Evolutionary conservation across 2,888 invertebrate genomes (phyloP).

Genomic region (Lacanobia oleracea): DNA sequence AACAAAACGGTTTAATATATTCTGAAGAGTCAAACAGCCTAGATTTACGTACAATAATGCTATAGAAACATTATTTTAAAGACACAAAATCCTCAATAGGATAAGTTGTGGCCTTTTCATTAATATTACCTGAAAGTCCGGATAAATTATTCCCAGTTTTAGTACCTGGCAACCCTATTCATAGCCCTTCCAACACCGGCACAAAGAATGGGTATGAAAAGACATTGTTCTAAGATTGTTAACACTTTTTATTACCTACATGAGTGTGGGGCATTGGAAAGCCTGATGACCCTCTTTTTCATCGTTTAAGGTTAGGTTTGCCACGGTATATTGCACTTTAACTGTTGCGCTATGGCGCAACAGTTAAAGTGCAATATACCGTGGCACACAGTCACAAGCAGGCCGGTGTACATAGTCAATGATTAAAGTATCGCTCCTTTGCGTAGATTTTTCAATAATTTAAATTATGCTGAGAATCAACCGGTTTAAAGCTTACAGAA

Average conservation of each 20-base stretch:
- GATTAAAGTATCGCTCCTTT: background rate
- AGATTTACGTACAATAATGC: too few relatives aligned
- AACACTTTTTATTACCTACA: conserved; percentile 2
- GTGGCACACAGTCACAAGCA: too few relatives aligned
- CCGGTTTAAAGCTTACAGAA: background rate
- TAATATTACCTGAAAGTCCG: too few relatives aligned
- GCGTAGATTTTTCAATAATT: background rate
- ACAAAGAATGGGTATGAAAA: conserved; percentile 9
- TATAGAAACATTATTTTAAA: too few relatives aligned
- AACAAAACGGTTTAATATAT: too few relatives aligned
- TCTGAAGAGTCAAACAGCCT: too few relatives aligned
- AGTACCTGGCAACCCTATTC: too few relatives aligned
- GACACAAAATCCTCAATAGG: too few relatives aligned
- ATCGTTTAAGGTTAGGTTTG: background rate
- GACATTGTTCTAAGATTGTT: background rate
- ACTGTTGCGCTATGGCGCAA: rapidly evolving
- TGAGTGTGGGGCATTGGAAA: conserved; percentile 11
- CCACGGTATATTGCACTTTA: background rate
- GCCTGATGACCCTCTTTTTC: background rate
- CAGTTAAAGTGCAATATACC: too few relatives aligned
- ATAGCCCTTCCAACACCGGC: background rate
- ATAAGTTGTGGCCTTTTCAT: too few relatives aligned
- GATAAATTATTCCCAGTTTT: too few relatives aligned
- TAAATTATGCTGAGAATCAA: background rate
- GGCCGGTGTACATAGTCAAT: background rate